These are phyloP conservation scores for Drosophila arawakana DNA, from an alignment of 1,140 invertebrate species.

Conservation along the genomic window DNA sequence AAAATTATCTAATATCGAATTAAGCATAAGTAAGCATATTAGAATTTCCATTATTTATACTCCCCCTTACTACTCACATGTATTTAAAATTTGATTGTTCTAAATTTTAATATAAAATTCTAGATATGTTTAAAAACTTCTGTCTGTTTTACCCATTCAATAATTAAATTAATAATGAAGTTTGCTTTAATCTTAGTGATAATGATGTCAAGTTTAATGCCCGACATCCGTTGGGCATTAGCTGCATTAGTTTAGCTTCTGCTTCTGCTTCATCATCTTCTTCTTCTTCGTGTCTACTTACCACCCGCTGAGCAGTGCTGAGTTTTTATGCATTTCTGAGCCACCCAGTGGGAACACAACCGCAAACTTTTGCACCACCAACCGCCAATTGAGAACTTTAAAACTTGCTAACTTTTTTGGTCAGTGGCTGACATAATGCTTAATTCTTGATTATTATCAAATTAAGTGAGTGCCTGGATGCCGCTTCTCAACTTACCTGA, in stretches of 20 bases:
- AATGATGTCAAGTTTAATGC: conserved; percentile 47
- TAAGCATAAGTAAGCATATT: no score
- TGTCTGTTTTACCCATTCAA: conserved; percentile 8
- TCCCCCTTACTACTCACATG: no score
- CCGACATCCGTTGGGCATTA: conserved; percentile 46
- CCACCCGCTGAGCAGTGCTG: conserved; percentile 18
- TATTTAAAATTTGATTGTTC: no score
- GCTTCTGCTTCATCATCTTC: not conserved
- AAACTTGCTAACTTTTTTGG: conserved; percentile 17
- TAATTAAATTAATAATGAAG: not conserved
- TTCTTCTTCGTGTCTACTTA: not conserved
- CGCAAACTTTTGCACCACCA: conserved; percentile 49
- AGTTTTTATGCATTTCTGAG: conserved; percentile 59
- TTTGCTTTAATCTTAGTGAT: conserved; percentile 4
- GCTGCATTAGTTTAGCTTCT: conserved; percentile 29
- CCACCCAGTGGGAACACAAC: conserved; percentile 9
- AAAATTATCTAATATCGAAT: not conserved
- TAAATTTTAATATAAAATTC: no score
- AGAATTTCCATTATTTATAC: not conserved
- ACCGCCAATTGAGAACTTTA: conserved; percentile 36
- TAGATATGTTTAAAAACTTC: not conserved
- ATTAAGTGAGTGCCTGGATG: conserved; percentile 57
- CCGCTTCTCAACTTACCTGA: conserved; percentile 26
- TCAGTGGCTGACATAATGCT: conserved; percentile 30
- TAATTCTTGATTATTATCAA: conserved; percentile 64